Conservation (phyloP, 2,113 vertebrate species). For the Nibea albiflora region DNA sequence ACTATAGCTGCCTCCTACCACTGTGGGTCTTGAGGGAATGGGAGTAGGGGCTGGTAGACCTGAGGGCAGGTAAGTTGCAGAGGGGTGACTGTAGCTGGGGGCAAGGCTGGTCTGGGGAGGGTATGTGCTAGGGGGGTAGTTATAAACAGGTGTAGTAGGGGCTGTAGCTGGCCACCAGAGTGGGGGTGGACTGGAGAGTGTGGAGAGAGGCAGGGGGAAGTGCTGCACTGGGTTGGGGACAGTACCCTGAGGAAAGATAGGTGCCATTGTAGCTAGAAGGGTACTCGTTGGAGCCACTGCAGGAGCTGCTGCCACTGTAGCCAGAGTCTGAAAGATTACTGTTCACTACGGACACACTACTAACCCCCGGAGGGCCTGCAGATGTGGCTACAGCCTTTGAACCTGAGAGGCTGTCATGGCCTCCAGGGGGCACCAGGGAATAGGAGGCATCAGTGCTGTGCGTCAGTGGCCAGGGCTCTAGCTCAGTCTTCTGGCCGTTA, state of each 20-base stretch:
- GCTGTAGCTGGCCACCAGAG: slow-evolving; percentile 89
- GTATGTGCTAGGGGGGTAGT: slow-evolving; percentile 87
- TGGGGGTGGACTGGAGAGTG: slow-evolving; percentile 82
- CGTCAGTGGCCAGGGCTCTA: slow-evolving; percentile 90
- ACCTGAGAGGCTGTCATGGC: slow-evolving; percentile 88
- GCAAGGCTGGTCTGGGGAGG: slow-evolving; percentile 82
- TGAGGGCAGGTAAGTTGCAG: slow-evolving; percentile 88
- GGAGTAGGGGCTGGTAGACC: slow-evolving; percentile 90
- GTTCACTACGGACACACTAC: slow-evolving; percentile 84
- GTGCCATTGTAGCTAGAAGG: slow-evolving; percentile 88
- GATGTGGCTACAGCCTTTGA: slow-evolving; percentile 84
- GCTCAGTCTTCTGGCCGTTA: slow-evolving; percentile 90
- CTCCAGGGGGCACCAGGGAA: slow-evolving; percentile 82
- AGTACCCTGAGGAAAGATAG: slow-evolving; percentile 93
- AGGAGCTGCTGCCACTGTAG: slow-evolving; percentile 87
- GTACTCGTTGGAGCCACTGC: slow-evolving; percentile 86
- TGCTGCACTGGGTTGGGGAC: slow-evolving; percentile 86
- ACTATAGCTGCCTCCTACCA: slow-evolving; percentile 87
- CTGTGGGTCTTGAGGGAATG: slow-evolving; percentile 84
- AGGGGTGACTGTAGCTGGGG: slow-evolving; percentile 87
- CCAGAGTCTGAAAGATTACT: slow-evolving; percentile 90
- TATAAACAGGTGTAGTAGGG: slow-evolving; percentile 90
- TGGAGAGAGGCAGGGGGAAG: slow-evolving; percentile 86
- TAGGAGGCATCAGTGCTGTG: slow-evolving; percentile 88
- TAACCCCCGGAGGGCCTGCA: slow-evolving; percentile 82